A percentile compares a stretch with the other conserved stretches of the same genome.
Evolutionary conservation across 2,888 invertebrate species (phyloP).

Genomic region (Lasioglossum villosulum): DNA sequence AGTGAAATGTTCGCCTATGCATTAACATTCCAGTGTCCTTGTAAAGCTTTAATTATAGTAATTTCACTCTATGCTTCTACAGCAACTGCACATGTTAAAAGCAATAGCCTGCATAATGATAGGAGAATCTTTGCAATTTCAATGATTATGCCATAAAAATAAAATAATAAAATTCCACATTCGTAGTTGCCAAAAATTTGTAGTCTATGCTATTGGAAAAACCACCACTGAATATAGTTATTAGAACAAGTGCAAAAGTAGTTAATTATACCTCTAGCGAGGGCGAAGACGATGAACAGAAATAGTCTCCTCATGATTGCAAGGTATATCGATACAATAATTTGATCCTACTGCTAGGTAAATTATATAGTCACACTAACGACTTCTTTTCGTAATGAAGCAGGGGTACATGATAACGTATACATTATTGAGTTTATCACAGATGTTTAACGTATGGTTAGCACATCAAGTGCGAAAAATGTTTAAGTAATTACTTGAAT

Average conservation of each 20-base stretch:
- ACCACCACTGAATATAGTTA: not conserved
- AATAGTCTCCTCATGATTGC: not conserved
- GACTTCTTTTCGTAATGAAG: too few relatives aligned
- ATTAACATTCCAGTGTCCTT: too few relatives aligned
- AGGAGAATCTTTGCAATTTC: too few relatives aligned
- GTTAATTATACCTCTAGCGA: constrained; percentile 6
- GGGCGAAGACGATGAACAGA: not conserved
- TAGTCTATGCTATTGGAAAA: not conserved
- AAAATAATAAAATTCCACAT: too few relatives aligned
- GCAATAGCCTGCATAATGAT: too few relatives aligned
- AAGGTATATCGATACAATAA: not conserved
- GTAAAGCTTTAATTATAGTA: too few relatives aligned
- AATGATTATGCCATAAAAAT: not conserved
- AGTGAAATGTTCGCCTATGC: too few relatives aligned
- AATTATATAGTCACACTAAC: not conserved
- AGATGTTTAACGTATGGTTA: not conserved
- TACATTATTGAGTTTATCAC: not conserved
- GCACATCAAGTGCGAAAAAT: not conserved
- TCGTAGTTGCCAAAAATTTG: not conserved
- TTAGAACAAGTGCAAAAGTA: not conserved
- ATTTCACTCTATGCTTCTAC: too few relatives aligned
- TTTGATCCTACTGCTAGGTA: not conserved
- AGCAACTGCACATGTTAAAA: too few relatives aligned
- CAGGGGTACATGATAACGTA: not conserved
- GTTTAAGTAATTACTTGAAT: not conserved